Evolutionary conservation across 2,113 vertebrate genomes (phyloP).

Genomic region (Clupea harengus): DNA sequence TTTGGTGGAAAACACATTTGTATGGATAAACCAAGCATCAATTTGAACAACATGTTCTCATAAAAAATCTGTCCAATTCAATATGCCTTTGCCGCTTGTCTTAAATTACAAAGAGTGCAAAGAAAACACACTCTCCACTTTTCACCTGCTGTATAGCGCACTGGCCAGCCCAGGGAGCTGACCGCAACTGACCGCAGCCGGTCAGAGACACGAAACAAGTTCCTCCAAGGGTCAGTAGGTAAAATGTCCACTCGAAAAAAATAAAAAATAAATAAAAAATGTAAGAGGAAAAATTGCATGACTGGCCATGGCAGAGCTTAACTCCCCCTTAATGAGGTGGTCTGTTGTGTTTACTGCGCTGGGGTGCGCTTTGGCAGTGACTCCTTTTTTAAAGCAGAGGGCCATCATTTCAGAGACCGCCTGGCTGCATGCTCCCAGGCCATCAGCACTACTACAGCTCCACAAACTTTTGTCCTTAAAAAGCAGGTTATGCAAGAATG

Average conservation of each 20-base stretch:
- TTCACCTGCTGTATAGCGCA: too few relatives aligned
- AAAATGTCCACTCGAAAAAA: neutral
- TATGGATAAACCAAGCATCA: too few relatives aligned
- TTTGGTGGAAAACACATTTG: too few relatives aligned
- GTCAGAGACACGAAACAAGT: neutral
- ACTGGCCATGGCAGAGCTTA: neutral
- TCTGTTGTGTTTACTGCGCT: neutral
- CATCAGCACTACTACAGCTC: neutral
- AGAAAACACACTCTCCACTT: too few relatives aligned
- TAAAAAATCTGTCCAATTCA: too few relatives aligned
- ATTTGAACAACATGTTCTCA: too few relatives aligned
- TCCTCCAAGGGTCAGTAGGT: conserved; percentile 26
- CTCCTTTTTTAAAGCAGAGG: neutral
- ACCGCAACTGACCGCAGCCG: neutral
- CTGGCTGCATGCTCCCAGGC: neutral
- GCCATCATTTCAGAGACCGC: neutral
- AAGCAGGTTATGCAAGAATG: conserved; percentile 2
- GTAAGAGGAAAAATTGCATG: neutral
- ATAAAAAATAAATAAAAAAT: neutral
- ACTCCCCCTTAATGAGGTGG: neutral
- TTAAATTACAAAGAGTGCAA: too few relatives aligned
- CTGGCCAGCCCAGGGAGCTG: neutral
- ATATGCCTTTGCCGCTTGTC: too few relatives aligned
- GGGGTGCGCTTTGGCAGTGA: too few relatives aligned
- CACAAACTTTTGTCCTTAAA: neutral